Base-by-base conservation (phyloP, 2,888 invertebrate species). In the Steinernema hermaphroditum region DNA sequence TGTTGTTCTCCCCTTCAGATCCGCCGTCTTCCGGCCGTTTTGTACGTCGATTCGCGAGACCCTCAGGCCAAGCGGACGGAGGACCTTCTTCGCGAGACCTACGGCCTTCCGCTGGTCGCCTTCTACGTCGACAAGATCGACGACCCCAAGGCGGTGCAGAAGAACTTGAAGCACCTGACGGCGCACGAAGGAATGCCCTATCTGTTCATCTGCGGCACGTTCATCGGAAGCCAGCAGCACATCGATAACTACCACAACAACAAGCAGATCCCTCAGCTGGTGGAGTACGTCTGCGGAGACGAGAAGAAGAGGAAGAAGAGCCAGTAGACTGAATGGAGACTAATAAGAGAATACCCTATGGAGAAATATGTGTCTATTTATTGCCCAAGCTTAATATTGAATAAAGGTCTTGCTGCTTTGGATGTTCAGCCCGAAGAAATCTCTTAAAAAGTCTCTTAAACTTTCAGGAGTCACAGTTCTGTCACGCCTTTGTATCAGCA, bases 111-210 rank as follows among this genome's bases (percentile, higher is more conserved):
- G 19, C 74, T 85, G 0, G 84, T 85, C 57, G 77, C 85, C 6
- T 85, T 85, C 71, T 85, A 85, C 72, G 83, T 86, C 29, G 85
- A 85, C 73, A 85, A 85, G 79, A 84, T 83, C 68, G 83, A 84
- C 37, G 76, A 80, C 14, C 81, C 85, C 34, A 78, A 78, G 16
- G 73, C 74, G 27, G 83, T 86, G 34, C 77, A 84, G 71, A 76
- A 77, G 44, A 81, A 85, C 74, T 76, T 85, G 12, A 80, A 82
- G 34, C 83, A 85, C 68, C 74, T 85, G 72, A 85, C 85, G 12
- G 85, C 83, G 2, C 84, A 83, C 72, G 80, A 82, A 24, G 83
- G 82, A 44, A 43, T 86, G 50, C 85, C 85, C 32, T 86, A 86
- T 37, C 74, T 85, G 12, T 85, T 85, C 75, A 86, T 85, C 76